Base-by-base conservation (phyloP, 2,888 invertebrate genomes). In the Dromius quadrimaculatus region DNA sequence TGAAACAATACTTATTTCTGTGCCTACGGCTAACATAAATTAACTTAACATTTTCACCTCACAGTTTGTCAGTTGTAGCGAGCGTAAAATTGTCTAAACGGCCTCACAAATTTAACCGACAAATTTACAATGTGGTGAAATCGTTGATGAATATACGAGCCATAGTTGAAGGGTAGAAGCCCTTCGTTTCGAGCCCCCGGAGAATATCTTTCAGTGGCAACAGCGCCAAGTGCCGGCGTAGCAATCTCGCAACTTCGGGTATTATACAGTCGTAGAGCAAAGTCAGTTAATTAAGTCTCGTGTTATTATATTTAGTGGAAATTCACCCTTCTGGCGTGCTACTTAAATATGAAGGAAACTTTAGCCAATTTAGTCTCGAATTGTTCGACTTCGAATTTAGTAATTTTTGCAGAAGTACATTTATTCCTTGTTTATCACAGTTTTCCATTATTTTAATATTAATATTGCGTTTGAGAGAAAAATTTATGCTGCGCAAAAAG, bases 111-210 rank as follows among this genome's bases (percentile, higher is more conserved):
- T 62, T 62, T 62, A 62, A 22, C 22, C 62, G 22, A 15, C 15
- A 23, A 38, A 62, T 63, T 63, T 23, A 43, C 45, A 36, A 45
- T 32, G 62, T 63, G 63, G 23, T 63, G 45, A 45, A 63, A 63
- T 43, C 63, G 45, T 19, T 63, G 63, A 43, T 41, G 43, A 63
- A 63, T 63, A 63, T 63, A 63, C 63, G 63, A 63, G 62, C 32
- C 57, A 57, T 57, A 57, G 62, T 8, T 22, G 41, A 62, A 38
- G 62, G 62, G 62, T 38, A 22, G 41, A 2, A 62, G 23, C 38
- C 41, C 38, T 41, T 41, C 41, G 38, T 57, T 57, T 57, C 57
- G 34, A 17, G 32, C 57, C 57, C 57, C 57, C 9, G 32, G 57
- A 57, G 57, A 32, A 57, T 57, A 57, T 57, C 23, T 50, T 50